Evolutionary conservation across 1,140 invertebrate species (phyloP), one percentile per base, ranked within the genome.

Genomic region (Globodera ellingtonae): DNA sequence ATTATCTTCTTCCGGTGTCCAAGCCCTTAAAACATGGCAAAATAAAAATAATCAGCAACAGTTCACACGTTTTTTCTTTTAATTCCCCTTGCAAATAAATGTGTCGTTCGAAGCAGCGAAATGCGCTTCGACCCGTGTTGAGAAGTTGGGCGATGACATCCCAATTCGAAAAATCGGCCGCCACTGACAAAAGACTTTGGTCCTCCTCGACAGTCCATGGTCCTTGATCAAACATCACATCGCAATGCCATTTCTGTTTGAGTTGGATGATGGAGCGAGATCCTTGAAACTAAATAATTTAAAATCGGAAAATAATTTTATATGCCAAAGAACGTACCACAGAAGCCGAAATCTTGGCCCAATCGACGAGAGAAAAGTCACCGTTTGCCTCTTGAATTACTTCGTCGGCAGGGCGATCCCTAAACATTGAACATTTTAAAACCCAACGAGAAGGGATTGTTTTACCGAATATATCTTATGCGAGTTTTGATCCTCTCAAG

Each of bases 181-280:
- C 65, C 9, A 83, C 48, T 18, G 65, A 59, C 44, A 65, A 59
- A 52, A 84, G 65, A 2, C 18, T 24, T 6, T 72, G 48, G 56
- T 86, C 84, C 67, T 84, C 83, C 47, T 84, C 62, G 48, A 56
- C 1, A 18, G 73, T 84, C 83, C 83, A 84, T 4, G 71, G 18
- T 9, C 9, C 10, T 44, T 84, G 62, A 56, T 76, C 71, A 3
- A 52, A 79, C 24, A 50, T 18, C 50, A 79, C 44, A 15, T 84
- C 83, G 24, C 81, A 71, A 9, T 24, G 52, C 83, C 83, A 84
- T 67, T 84, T 84, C 79, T 86, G 85, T 7, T 62, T 59, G 73
- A 84, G 70, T 79, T 84, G 84, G 44, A 66, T 47, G 15, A 78
- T 75, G 7, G 83, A 78, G 18, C 83, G 83, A 7, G 67, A 7